Evolutionary conservation across 1,140 invertebrate species (phyloP).

Genomic region (Littorina saxatilis): DNA sequence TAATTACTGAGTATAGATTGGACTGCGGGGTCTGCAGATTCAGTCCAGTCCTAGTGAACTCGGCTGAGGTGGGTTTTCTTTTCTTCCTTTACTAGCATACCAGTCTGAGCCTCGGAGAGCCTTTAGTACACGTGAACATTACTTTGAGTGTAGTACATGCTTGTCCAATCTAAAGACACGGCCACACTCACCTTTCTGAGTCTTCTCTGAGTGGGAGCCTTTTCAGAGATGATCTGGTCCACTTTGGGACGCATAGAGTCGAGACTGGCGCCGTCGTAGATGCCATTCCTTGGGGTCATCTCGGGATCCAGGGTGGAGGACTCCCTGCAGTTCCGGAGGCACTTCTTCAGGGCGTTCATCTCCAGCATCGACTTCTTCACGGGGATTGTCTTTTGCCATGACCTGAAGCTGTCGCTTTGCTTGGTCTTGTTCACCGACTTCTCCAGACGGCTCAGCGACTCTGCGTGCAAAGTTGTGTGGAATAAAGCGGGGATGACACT

Average conservation of each 20-base stretch:
- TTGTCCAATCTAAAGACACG: not conserved
- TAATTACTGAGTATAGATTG: no score
- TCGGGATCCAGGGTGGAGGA: constrained; percentile 43
- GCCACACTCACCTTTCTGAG: constrained; percentile 25
- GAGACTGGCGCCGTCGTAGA: constrained; percentile 36
- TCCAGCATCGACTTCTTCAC: constrained; percentile 48
- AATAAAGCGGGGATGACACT: not conserved
- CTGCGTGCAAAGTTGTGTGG: not conserved
- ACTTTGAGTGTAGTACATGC: no score
- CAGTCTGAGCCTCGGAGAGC: not conserved
- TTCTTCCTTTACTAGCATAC: not conserved
- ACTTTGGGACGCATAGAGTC: constrained; percentile 36
- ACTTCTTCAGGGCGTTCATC: constrained; percentile 51
- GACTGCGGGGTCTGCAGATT: no score
- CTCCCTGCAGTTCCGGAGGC: constrained; percentile 45
- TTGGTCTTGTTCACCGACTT: constrained; percentile 44
- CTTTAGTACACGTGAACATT: not conserved
- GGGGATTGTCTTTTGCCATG: constrained; percentile 37
- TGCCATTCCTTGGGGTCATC: constrained; percentile 44
- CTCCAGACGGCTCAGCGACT: constrained; percentile 24
- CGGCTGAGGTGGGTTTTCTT: no score
- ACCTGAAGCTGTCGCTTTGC: constrained; percentile 40
- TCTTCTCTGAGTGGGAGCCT: constrained; percentile 28
- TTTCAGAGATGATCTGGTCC: constrained; percentile 39
- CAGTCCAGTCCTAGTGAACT: no score